Percentiles rank a stretch among this genome's conserved stretches.
phyloP scores from a whole-genome alignment of 1,140 invertebrate genomes.

The Musca vetustissima region DNA sequence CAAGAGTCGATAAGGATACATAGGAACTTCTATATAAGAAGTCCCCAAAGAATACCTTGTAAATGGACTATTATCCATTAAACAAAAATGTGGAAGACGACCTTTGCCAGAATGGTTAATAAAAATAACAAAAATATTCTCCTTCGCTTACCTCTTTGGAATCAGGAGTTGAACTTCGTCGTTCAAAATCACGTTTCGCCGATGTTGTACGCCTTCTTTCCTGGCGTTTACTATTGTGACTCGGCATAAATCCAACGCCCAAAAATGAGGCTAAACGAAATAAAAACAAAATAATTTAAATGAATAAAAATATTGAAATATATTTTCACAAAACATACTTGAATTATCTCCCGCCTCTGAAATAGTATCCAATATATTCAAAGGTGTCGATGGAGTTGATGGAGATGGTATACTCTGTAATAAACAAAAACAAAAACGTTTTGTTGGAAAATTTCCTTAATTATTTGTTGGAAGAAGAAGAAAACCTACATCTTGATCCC shows the following conservation, averaged over 20 bases:
- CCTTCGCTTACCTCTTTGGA: constrained; percentile 55
- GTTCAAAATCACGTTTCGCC: constrained; percentile 55
- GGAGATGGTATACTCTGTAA: constrained; percentile 60
- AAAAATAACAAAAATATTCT: neutral
- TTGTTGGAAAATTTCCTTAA: no score
- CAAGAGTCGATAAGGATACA: no score
- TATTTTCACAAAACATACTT: constrained; percentile 7
- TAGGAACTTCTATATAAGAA: no score
- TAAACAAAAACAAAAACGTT: no score
- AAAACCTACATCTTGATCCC: constrained; percentile 44
- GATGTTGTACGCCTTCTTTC: constrained; percentile 56
- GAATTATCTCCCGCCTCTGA: constrained; percentile 28
- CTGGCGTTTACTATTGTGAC: constrained; percentile 37
- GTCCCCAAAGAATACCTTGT: no score
- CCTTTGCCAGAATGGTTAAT: no score
- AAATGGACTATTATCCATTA: no score
- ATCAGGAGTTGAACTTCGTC: constrained; percentile 54
- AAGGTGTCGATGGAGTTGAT: constrained; percentile 57
- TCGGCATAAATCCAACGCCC: constrained; percentile 5
- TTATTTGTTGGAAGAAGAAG: no score
- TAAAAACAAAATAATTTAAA: constrained; percentile 9
- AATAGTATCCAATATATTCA: constrained; percentile 54
- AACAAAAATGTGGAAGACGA: no score
- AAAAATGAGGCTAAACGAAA: constrained; percentile 1
- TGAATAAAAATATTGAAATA: neutral